Conservation (phyloP, 2,113 vertebrate species). For the Malaclemys terrapin region DNA sequence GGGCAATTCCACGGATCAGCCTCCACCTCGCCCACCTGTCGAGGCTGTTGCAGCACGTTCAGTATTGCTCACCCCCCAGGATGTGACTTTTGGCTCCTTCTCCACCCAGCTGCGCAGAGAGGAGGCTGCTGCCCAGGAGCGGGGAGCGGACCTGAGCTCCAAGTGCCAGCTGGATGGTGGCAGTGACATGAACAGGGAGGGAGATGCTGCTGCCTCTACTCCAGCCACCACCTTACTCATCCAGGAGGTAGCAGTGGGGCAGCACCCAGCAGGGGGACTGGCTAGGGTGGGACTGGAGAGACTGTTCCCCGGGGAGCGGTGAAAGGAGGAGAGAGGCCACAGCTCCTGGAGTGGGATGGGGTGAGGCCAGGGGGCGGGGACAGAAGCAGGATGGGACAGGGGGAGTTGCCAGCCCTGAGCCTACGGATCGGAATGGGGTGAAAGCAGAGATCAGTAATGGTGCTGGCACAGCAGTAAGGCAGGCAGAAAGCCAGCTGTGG, state of each 20-base stretch:
- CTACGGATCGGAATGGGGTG: too few relatives aligned
- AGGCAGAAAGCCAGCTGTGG: not conserved
- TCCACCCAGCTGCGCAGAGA: conserved; percentile 4
- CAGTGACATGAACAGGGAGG: not conserved
- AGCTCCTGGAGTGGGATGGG: fast-evolving
- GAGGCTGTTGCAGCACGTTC: not conserved
- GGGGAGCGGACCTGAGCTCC: not conserved
- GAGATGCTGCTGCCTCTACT: not conserved
- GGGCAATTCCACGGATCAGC: too few relatives aligned
- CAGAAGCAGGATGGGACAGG: not conserved
- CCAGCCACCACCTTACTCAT: conserved; percentile 84
- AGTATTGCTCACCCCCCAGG: not conserved
- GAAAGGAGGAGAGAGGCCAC: not conserved
- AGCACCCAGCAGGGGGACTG: not conserved
- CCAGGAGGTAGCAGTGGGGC: conserved; percentile 81
- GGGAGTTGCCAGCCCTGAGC: not conserved
- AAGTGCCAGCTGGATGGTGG: too few relatives aligned
- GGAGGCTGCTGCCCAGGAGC: not conserved
- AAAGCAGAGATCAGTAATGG: not conserved
- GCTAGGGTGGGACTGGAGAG: not conserved
- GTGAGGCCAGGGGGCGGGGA: not conserved
- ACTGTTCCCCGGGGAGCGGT: not conserved
- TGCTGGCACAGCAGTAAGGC: too few relatives aligned
- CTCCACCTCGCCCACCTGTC: too few relatives aligned
- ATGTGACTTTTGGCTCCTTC: conserved; percentile 15